Percentiles rank a stretch among this genome's conserved stretches.
phyloP scores from a whole-genome alignment of 2,888 invertebrate species.

The Empis stercorea region DNA sequence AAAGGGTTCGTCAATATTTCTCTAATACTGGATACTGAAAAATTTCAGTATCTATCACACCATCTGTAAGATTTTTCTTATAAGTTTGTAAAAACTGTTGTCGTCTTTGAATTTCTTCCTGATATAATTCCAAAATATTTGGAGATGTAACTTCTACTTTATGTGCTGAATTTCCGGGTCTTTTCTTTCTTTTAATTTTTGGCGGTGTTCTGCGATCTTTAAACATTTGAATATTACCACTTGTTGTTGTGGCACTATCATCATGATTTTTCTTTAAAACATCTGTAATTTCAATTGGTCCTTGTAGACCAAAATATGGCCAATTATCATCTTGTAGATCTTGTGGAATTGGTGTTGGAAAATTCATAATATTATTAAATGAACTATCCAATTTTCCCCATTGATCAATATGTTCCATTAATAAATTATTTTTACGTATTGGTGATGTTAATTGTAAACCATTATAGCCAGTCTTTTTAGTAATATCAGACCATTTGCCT shows the following conservation, averaged over 20 bases:
- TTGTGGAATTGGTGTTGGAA: slow-evolving; percentile 18
- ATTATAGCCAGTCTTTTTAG: background rate
- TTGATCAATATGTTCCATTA: slow-evolving; percentile 27
- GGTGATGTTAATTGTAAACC: background rate
- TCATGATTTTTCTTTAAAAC: slow-evolving; percentile 16
- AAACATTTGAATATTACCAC: background rate
- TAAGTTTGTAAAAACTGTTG: slow-evolving; percentile 12
- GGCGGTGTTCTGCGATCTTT: slow-evolving; percentile 12
- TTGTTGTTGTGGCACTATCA: too few species aligned
- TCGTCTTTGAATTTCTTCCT: background rate
- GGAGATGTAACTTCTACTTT: background rate
- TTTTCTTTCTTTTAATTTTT: slow-evolving; percentile 6
- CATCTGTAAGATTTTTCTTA: slow-evolving; percentile 26
- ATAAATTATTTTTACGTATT: slow-evolving; percentile 16
- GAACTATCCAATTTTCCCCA: slow-evolving; percentile 31
- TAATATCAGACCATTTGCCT: slow-evolving; percentile 40
- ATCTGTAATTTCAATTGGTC: slow-evolving; percentile 15
- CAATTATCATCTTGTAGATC: slow-evolving; percentile 26
- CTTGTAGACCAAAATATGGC: slow-evolving; percentile 25
- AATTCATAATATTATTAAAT: slow-evolving; percentile 26
- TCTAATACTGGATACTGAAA: too few species aligned
- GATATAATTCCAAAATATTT: slow-evolving; percentile 4
- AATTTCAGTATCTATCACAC: slow-evolving; percentile 20
- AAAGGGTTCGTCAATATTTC: too few species aligned
- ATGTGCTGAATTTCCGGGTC: background rate